Evolutionary conservation across 2,888 invertebrate genomes (phyloP), one percentile per base, ranked within the genome.

Genomic region (Lasioglossum marginatum): DNA sequence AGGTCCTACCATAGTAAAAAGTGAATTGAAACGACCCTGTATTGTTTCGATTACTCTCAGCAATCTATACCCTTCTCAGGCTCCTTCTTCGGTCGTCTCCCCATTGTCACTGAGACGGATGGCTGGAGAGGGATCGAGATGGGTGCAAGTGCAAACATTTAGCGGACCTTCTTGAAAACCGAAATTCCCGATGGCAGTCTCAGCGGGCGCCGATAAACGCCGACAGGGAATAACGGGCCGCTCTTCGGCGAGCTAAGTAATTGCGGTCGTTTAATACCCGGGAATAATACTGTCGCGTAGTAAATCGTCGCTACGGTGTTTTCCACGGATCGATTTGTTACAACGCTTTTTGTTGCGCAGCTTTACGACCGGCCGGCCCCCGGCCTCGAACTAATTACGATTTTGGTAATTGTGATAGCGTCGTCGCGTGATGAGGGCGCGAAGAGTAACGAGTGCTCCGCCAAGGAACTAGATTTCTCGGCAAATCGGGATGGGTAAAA

Each of bases 241-340:
- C 12, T 70, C 70, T 37, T 45, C 45, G 63, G 52, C 37, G 68
- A 52, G 37, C 66, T 66, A 73, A 77, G 57, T 73, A 83, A 81
- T 68, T 70, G 72, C 27, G 57, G 45, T 43, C 72, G 63, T 72
- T 82, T 82, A 75, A 81, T 81, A 81, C 4, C 12, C 66, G 34
- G n/a, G 63, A 72, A 79, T 80, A 52, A 12, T 77, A 57, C 68
- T 77, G 77, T 45, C 82, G 37, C 66, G 45, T 37, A 31, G 57
- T 57, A 66, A 52, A 37, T 60, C 34, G 82, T 23, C 27, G 27
- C 16, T 34, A 4, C 77, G 45, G 40, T 70, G 78, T 66, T 84
- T 63, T 16, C 75, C 40, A 34, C 40, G 63, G 75, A 83, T 84
- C 84, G 78, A 85, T 79, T 78, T 71, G 63, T 85, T 72, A 85